Evolutionary conservation across 2,888 invertebrate genomes (phyloP).

Genomic region (Lepidocyrtoides sp.): DNA sequence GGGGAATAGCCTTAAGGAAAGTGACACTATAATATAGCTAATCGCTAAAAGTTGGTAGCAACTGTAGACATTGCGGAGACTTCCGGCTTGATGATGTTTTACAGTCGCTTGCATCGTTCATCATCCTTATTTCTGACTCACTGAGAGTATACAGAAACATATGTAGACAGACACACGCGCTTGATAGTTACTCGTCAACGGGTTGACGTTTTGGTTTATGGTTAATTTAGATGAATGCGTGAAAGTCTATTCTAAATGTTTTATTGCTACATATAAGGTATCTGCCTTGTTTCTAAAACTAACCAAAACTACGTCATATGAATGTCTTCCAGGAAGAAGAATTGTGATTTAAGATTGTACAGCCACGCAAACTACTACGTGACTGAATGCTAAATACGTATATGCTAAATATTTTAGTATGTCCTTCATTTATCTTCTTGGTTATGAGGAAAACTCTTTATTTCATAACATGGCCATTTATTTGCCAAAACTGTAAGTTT

Average conservation of each 20-base stretch:
- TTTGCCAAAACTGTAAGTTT: not conserved
- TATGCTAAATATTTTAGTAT: no score
- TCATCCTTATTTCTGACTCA: conserved; percentile 9
- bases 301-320: not conserved
- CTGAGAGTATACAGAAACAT: not conserved
- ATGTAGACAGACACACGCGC: not conserved
- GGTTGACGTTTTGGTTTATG: conserved; percentile 29
- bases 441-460: not conserved
- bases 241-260: not conserved
- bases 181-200: no score
- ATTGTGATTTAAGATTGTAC: not conserved
- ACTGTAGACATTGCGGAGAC: not conserved
- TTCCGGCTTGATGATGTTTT: conserved; percentile 31
- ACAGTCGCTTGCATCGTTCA: conserved; percentile 2
- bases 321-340: conserved; percentile 27
- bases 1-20: conserved; percentile 35
- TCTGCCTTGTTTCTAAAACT: not conserved
- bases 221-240: conserved; percentile 35
- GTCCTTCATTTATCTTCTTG: not conserved
- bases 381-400: not conserved
- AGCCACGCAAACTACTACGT: not conserved
- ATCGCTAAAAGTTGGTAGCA: not conserved
- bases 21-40: not conserved
- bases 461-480: not conserved
- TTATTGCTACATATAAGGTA: not conserved